Evolutionary conservation across 2,797 vertebrate genomes (phyloP), one percentile per base, ranked within the genome.

Genomic region (Parambassis ranga): DNA sequence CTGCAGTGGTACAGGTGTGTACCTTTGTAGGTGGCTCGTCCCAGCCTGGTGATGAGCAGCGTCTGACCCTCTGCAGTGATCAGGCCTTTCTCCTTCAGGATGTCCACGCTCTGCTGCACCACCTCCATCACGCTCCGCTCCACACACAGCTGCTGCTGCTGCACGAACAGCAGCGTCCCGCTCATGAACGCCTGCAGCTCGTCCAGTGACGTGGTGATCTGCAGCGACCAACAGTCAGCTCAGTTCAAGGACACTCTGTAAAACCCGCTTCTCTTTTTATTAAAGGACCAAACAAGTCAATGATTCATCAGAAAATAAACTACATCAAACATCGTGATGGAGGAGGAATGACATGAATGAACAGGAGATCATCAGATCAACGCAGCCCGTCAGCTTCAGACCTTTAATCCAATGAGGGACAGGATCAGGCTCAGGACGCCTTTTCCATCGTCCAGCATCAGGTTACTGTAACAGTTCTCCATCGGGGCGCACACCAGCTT

Each of bases 11-110:
- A n/a, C n/a, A n/a, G n/a, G 13, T 3, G 11, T 59, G 87, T 72
- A 96, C 97, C 95, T 91, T 99, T 98, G 48, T 89, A 98, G 0
- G 96, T 91, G 23, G 97, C 97, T 74, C 69, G 91, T 10, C 97
- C 97, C 75, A 99, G 78, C 2, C 72, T 90, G 57, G 97, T 98
- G 75, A 98, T 85, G 23, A 75, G 79, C 38, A 98, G 89, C 0
- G 8, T 22, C 3, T 80, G 72, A 0, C 70, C 59, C 4, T 59
- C 44, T 8, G 36, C 66, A 9, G 84, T 84, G 13, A 98, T 42
- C 3, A 98, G 95, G 5, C 85, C 89, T 62, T 94, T 96, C 63
- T 93, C 86, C 76, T 79, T 78, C 38, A 99, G 87, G 2, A 76
- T 57, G 35, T 82, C 75, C 24, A 98, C 66, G 0, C 90, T 86